Evolutionary conservation across 2,113 vertebrate species (phyloP).

Genomic region (Pampusana beccarii): DNA sequence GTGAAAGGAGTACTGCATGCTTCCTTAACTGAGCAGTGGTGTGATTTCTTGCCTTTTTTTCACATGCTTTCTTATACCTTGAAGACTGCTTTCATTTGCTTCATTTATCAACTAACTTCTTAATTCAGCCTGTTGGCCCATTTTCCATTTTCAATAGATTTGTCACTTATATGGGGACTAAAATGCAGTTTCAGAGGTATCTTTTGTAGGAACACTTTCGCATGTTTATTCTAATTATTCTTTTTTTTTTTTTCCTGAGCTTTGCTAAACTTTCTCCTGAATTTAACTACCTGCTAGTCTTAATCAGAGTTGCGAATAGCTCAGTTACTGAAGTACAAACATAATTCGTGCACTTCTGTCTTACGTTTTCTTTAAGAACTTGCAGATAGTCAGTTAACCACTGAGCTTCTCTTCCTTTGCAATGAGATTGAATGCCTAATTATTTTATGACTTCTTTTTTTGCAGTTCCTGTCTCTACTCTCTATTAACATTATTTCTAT

Average conservation of each 20-base stretch:
- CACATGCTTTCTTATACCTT: not conserved
- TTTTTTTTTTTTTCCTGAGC: not conserved
- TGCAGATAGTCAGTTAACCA: not conserved
- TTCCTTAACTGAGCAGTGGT: constrained; percentile 19
- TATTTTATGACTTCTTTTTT: not conserved
- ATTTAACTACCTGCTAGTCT: not conserved
- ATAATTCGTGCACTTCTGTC: not conserved
- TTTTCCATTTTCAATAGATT: not conserved
- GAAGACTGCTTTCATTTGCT: not conserved
- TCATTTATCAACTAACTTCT: not conserved
- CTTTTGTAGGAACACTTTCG: not conserved
- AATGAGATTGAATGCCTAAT: not conserved
- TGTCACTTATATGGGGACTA: not conserved
- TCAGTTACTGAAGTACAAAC: not conserved
- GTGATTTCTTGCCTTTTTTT: constrained; percentile 1
- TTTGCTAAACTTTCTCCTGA: not conserved
- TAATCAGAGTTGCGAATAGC: not conserved
- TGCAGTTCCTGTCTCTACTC: not conserved
- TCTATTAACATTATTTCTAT: not conserved
- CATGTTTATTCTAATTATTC: not conserved
- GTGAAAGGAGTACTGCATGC: constrained; percentile 26
- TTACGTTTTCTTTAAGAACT: not conserved
- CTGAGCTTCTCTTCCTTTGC: not conserved
- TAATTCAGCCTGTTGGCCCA: not conserved
- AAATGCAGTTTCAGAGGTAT: not conserved